phyloP scores from a whole-genome alignment of 1,140 invertebrate species.

The Scylla paramamosain region DNA sequence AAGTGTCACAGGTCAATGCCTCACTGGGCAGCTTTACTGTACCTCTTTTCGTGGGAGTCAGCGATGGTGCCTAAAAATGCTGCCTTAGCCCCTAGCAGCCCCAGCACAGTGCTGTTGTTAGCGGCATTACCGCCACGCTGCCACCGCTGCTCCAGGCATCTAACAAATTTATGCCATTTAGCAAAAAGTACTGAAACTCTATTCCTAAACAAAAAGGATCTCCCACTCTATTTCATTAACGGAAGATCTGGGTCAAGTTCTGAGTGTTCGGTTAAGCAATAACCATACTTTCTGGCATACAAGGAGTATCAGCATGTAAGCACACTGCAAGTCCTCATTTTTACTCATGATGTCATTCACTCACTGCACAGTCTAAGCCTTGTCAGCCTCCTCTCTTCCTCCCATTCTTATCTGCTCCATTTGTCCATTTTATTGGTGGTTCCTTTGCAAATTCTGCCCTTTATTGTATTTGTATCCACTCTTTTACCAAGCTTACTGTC shows the following conservation, averaged over 20 bases:
- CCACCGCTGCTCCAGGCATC: conserved; percentile 84
- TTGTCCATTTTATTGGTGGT: no score
- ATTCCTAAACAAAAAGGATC: not conserved
- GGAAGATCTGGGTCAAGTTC: not conserved
- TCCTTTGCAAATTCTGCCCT: no score
- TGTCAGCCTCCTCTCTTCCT: no score
- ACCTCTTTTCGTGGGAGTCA: conserved; percentile 76
- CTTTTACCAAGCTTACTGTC: no score
- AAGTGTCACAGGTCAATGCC: not conserved
- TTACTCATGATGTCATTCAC: no score
- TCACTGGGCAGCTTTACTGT: not conserved
- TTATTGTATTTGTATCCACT: no score
- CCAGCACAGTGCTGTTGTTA: conserved; percentile 85
- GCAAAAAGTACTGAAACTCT: not conserved
- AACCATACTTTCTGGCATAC: not conserved
- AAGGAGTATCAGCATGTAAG: no score
- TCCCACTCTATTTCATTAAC: not conserved
- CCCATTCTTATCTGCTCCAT: no score
- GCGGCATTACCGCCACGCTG: conserved; percentile 87
- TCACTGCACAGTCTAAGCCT: no score
- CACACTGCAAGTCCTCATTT: no score
- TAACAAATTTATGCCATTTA: conserved; percentile 78
- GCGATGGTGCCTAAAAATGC: conserved; percentile 83
- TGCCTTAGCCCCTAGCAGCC: conserved; percentile 82
- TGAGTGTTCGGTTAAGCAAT: not conserved